Evolutionary conservation across 2,797 vertebrate species (phyloP).

Genomic region (Lepilemur ruficaudatus): DNA sequence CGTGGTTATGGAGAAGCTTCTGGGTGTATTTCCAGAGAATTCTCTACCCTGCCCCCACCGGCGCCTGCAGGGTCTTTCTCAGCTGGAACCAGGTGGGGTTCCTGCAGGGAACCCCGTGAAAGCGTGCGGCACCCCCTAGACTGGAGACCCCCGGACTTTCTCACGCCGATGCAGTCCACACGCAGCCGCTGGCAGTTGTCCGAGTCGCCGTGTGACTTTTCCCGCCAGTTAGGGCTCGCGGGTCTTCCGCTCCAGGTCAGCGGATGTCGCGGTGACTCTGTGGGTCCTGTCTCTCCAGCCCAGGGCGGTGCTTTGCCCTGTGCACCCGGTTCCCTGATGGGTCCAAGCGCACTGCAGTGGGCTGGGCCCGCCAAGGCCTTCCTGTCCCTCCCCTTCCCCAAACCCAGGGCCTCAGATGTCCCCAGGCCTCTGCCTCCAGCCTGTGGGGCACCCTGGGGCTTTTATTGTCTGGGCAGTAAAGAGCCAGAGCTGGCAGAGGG

Average conservation of each 20-base stretch:
- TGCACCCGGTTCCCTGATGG: neutral
- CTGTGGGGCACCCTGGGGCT: no score
- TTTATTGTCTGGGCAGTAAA: neutral
- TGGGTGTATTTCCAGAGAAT: neutral
- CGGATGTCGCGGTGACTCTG: neutral
- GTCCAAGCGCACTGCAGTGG: neutral
- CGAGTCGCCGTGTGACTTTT: neutral
- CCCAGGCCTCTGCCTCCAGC: no score
- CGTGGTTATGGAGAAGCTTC: neutral
- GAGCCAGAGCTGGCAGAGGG: neutral
- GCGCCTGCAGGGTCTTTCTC: neutral
- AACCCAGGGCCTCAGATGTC: neutral
- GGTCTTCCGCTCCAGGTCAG: neutral
- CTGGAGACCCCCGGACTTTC: neutral
- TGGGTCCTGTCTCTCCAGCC: neutral
- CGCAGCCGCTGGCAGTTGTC: neutral
- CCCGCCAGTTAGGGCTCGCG: neutral
- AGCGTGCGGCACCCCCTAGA: neutral
- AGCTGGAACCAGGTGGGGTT: neutral
- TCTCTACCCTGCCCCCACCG: neutral
- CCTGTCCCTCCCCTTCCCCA: neutral
- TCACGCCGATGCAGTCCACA: no score
- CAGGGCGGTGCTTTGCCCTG: neutral
- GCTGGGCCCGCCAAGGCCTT: neutral
- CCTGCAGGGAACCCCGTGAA: neutral